Conservation (phyloP, 1,140 invertebrate genomes). For the Dendroctonus ponderosae region DNA sequence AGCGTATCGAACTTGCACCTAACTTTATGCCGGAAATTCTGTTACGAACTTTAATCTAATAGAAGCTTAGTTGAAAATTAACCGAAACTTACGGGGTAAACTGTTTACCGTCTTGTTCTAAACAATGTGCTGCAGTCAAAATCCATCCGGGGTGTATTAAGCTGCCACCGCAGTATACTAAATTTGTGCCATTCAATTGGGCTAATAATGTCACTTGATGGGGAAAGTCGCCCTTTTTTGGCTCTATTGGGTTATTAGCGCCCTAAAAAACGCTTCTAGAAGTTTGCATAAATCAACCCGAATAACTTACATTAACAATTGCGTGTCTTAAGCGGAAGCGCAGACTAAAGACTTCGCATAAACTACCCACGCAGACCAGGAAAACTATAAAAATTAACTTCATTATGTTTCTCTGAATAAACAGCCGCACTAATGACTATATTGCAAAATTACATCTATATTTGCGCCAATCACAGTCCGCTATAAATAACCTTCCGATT, state of each 20-base stretch:
- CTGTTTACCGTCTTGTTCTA: conserved; percentile 43
- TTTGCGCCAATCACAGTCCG: no score
- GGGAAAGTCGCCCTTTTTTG: conserved; percentile 44
- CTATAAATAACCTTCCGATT: background rate
- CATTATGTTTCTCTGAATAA: no score
- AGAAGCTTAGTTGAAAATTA: conserved; percentile 22
- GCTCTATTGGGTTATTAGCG: conserved; percentile 43
- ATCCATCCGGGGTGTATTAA: conserved; percentile 51
- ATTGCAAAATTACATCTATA: no score
- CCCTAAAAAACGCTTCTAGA: conserved; percentile 36
- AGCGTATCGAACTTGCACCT: conserved; percentile 7
- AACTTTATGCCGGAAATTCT: conserved; percentile 14
- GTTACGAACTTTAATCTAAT: conserved; percentile 29
- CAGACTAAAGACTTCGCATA: no score
- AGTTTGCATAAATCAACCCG: no score
- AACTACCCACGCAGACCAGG: no score
- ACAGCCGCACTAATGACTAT: no score
- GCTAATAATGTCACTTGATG: conserved; percentile 46
- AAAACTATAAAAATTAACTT: no score
- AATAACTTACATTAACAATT: background rate
- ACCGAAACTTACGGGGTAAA: conserved; percentile 33
- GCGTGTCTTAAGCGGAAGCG: background rate
- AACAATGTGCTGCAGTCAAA: conserved; percentile 52
- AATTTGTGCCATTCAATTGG: conserved; percentile 36
- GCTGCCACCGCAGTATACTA: conserved; percentile 51